Evolutionary conservation across 2,797 vertebrate genomes (phyloP).

Genomic region (Carapus acus): DNA sequence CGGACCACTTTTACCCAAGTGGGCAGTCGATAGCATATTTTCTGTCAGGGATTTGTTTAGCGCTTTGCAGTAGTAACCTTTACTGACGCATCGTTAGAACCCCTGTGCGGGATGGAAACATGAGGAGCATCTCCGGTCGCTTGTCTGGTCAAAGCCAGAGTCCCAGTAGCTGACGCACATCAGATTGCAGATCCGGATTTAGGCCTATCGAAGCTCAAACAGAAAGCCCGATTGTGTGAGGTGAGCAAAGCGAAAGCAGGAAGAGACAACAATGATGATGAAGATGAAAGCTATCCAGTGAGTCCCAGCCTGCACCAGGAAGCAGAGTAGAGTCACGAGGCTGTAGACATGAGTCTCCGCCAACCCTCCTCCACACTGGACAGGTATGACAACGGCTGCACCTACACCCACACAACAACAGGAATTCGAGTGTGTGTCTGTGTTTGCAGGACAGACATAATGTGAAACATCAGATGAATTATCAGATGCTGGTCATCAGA

Average conservation of each 20-base stretch:
- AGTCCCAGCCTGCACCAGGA: constrained; percentile 47
- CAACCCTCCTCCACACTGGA: constrained; percentile 74
- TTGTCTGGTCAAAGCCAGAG: constrained; percentile 38
- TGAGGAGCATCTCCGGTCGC: constrained; percentile 32
- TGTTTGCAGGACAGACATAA: not conserved
- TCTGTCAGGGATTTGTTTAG: constrained; percentile 20
- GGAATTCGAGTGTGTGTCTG: too few species aligned
- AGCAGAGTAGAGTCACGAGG: constrained; percentile 48
- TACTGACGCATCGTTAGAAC: constrained; percentile 21
- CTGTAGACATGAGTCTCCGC: constrained; percentile 73
- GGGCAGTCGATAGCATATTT: not conserved
- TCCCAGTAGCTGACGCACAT: constrained; percentile 29
- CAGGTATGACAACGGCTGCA: constrained; percentile 61
- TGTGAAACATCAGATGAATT: too few species aligned
- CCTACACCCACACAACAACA: not conserved
- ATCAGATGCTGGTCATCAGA: too few species aligned
- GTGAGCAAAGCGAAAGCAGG: constrained; percentile 27
- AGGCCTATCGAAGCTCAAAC: constrained; percentile 29
- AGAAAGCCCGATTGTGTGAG: constrained; percentile 40
- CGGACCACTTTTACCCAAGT: constrained; percentile 10
- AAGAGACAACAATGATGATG: constrained; percentile 31
- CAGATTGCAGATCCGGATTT: constrained; percentile 22
- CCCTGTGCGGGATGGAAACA: constrained; percentile 35
- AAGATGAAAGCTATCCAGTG: constrained; percentile 48
- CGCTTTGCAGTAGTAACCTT: constrained; percentile 14